A percentile compares a stretch with the other conserved stretches of the same genome.
Conservation (phyloP, 2,113 vertebrate genomes). For the Cottus gobio region DNA sequence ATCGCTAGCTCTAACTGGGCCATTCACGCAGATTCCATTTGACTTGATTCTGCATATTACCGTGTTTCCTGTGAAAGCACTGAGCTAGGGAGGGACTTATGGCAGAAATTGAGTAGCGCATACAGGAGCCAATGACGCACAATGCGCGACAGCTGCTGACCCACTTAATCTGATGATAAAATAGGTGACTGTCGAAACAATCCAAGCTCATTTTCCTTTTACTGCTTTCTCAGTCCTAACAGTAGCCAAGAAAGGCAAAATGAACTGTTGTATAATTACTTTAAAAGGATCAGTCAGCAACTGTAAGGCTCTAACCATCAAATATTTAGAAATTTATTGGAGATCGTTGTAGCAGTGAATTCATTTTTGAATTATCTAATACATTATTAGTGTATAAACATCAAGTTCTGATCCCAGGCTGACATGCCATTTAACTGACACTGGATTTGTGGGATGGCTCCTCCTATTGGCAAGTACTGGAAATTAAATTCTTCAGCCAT, state of each 20-base stretch:
- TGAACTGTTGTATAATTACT: too few relatives aligned
- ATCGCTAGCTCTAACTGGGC: too few relatives aligned
- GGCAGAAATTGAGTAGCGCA: not conserved
- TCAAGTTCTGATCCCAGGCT: not conserved
- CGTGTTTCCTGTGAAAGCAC: not conserved
- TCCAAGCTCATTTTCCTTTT: too few relatives aligned
- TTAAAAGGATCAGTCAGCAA: not conserved
- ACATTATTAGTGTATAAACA: not conserved
- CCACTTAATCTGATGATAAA: too few relatives aligned
- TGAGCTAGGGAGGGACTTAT: not conserved
- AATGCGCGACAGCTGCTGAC: too few relatives aligned
- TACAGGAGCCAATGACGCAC: too few relatives aligned
- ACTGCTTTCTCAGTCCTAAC: too few relatives aligned
- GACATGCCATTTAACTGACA: not conserved
- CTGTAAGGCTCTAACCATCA: not conserved
- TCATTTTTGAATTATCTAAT: not conserved
- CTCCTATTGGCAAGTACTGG: constrained; percentile 42
- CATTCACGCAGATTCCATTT: not conserved
- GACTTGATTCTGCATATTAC: not conserved
- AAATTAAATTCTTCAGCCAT: not conserved
- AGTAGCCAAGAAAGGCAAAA: not conserved
- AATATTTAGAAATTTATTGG: too few relatives aligned
- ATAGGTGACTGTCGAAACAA: too few relatives aligned
- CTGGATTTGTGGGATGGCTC: constrained; percentile 7
- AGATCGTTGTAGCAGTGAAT: not conserved